Evolutionary conservation across 2,113 vertebrate species (phyloP).

Genomic region (Sterrhoptilus dennistouni): DNA sequence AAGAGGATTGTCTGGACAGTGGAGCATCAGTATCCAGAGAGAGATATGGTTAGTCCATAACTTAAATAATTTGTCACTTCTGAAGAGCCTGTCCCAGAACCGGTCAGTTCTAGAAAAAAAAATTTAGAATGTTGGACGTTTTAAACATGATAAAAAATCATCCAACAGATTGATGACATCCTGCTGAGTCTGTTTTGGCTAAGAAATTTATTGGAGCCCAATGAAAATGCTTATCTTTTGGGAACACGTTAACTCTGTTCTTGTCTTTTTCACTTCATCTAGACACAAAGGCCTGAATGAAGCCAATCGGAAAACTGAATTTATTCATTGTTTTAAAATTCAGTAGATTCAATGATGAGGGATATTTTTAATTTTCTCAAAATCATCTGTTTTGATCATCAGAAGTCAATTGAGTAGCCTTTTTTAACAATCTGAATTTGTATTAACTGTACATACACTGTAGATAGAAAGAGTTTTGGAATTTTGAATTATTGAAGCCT

Average conservation of each 20-base stretch:
- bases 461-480: not conserved
- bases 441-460: not conserved
- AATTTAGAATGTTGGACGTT: not conserved
- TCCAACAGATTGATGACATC: not conserved
- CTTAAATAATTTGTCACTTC: not conserved
- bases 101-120: not conserved
- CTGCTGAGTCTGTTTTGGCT: not conserved
- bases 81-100: not conserved
- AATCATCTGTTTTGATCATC: not conserved
- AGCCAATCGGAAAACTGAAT: not conserved
- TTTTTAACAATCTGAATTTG: not conserved
- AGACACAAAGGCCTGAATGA: not conserved
- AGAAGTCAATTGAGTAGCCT: not conserved
- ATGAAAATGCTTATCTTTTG: not conserved
- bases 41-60: not conserved
- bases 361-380: not conserved
- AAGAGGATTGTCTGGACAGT: not conserved
- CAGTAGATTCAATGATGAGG: not conserved
- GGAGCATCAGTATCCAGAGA: not conserved
- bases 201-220: not conserved
- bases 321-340: not conserved
- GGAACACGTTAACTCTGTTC: not conserved
- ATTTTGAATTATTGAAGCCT: not conserved
- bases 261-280: not conserved
- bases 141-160: not conserved